Conservation (phyloP, 2,113 vertebrate genomes). For the Mobula hypostoma region DNA sequence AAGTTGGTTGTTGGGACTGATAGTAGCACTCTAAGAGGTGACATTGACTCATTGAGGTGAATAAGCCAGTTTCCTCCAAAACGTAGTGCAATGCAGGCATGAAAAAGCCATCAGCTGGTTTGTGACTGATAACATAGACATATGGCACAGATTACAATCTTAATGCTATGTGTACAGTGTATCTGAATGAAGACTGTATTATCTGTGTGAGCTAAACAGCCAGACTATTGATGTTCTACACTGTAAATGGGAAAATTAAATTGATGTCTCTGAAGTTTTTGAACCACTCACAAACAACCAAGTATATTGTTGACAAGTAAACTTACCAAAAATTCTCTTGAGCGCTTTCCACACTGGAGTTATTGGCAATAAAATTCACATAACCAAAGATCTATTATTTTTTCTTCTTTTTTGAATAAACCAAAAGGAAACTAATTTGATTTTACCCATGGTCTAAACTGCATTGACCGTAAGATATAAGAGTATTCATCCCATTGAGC, state of each 20-base stretch:
- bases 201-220: neutral
- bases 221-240: neutral
- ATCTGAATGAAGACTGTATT: neutral
- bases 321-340: neutral
- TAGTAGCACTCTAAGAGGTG: no score
- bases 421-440: neutral
- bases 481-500: no score
- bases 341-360: neutral
- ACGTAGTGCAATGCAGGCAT: neutral
- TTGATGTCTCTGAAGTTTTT: neutral
- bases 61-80: neutral
- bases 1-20: no score
- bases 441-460: neutral
- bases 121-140: neutral
- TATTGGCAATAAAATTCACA: neutral
- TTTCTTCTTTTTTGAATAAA: neutral
- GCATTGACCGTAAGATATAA: neutral
- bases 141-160: neutral
- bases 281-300: neutral
- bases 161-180: neutral
- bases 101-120: neutral
- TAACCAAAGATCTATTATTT: no score
- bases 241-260: neutral
- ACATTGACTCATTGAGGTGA: no score
- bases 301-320: neutral